These are phyloP conservation scores for Grus americana DNA, from an alignment of 2,113 vertebrate species.

Conservation along the genomic window DNA sequence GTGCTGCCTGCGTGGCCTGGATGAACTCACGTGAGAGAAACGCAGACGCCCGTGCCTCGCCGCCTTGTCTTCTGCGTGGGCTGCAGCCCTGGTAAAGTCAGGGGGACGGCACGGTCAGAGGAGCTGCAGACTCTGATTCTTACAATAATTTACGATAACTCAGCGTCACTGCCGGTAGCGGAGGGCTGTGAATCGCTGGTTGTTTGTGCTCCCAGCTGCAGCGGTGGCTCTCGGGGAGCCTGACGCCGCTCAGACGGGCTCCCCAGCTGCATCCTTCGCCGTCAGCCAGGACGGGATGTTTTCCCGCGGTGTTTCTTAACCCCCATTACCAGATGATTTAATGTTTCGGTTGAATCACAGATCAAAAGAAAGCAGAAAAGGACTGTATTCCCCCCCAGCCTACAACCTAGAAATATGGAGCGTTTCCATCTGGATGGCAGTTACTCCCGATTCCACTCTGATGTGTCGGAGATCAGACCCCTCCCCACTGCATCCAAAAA, in stretches of 20 bases:
- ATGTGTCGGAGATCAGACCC: neutral
- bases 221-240: neutral
- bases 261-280: neutral
- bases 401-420: neutral
- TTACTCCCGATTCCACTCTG: neutral
- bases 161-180: fast-evolving
- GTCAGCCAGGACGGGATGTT: neutral
- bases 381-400: neutral
- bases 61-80: neutral
- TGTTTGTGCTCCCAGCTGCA: neutral
- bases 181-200: neutral
- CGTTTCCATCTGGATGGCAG: neutral
- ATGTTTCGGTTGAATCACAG: neutral
- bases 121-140: neutral
- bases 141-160: fast-evolving
- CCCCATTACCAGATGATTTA: neutral
- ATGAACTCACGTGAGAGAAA: fast-evolving
- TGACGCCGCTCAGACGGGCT: neutral
- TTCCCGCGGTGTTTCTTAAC: neutral
- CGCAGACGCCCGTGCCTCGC: fast-evolving
- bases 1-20: fast-evolving
- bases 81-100: neutral
- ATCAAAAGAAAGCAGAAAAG: neutral
- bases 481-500: neutral
- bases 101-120: fast-evolving